Conservation (phyloP, 1,140 invertebrate species). For the Acromyrmex heyeri region DNA sequence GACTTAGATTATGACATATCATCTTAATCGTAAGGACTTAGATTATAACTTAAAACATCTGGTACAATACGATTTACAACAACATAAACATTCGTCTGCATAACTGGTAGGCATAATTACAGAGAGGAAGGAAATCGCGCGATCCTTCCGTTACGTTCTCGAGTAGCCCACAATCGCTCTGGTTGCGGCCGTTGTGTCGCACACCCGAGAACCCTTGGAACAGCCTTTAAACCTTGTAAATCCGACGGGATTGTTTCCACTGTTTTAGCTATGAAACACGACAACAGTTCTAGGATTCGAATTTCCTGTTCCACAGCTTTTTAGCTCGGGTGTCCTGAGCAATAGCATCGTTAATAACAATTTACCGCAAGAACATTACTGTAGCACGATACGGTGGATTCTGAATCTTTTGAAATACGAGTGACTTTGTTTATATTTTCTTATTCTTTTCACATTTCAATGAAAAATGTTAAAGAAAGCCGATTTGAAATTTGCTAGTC, state of each 20-base stretch:
- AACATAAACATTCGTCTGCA: background rate
- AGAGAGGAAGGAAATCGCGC: slow-evolving; percentile 20
- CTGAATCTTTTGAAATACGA: slow-evolving; percentile 14
- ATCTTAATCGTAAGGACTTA: background rate
- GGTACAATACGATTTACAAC: background rate
- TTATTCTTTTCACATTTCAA: background rate
- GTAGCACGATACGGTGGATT: slow-evolving; percentile 4
- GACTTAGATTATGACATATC: background rate
- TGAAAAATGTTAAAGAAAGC: background rate
- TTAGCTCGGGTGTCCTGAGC: slow-evolving; percentile 36
- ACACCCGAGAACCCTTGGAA: slow-evolving; percentile 16
- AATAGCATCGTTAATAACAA: slow-evolving; percentile 59
- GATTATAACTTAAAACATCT: background rate
- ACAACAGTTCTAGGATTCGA: slow-evolving; percentile 41
- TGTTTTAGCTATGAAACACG: slow-evolving; percentile 50
- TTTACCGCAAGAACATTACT: slow-evolving; percentile 18
- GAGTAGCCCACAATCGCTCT: background rate
- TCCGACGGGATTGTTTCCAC: slow-evolving; percentile 49
- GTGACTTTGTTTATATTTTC: background rate
- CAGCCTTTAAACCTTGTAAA: slow-evolving; percentile 42
- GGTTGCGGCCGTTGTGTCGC: slow-evolving; percentile 18
- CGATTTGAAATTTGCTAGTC: background rate
- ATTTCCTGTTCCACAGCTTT: slow-evolving; percentile 30
- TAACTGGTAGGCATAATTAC: slow-evolving; percentile 24
- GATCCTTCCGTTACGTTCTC: background rate